Evolutionary conservation across 2,113 vertebrate genomes (phyloP).

Genomic region (Otocyon megalotis): DNA sequence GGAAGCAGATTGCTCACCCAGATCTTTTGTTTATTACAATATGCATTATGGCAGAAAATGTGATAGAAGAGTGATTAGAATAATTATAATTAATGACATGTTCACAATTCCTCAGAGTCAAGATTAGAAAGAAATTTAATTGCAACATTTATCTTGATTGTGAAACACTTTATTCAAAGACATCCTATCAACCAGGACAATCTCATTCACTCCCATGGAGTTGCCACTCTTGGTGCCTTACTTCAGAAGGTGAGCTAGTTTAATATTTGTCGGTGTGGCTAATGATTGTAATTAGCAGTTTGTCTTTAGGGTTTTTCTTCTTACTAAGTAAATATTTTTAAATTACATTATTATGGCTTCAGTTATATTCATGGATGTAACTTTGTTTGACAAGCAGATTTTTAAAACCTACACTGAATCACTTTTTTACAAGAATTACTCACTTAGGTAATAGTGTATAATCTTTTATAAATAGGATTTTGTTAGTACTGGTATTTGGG

Average conservation of each 20-base stretch:
- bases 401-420: slow-evolving; percentile 15
- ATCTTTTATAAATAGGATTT: background rate
- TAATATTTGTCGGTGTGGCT: background rate
- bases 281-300: slow-evolving; percentile 29
- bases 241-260: slow-evolving; percentile 93
- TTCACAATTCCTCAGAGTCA: slow-evolving; percentile 90
- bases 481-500: slow-evolving; percentile 24
- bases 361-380: slow-evolving; percentile 15
- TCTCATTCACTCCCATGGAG: slow-evolving; percentile 93
- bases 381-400: slow-evolving; percentile 38
- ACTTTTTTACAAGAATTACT: slow-evolving; percentile 32
- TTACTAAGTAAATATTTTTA: slow-evolving; percentile 31
- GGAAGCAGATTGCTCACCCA: slow-evolving; percentile 15
- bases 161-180: slow-evolving; percentile 97
- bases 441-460: background rate
- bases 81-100: slow-evolving; percentile 56
- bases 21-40: slow-evolving; percentile 22
- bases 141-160: slow-evolving; percentile 95
- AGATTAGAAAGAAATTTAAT: slow-evolving; percentile 96
- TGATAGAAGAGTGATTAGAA: slow-evolving; percentile 11
- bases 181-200: slow-evolving; percentile 97
- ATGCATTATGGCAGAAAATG: slow-evolving; percentile 44
- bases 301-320: background rate
- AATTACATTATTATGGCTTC: background rate
- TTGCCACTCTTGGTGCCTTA: slow-evolving; percentile 92